phyloP scores from a whole-genome alignment of 2,797 vertebrate species.

The Falco rusticolus region DNA sequence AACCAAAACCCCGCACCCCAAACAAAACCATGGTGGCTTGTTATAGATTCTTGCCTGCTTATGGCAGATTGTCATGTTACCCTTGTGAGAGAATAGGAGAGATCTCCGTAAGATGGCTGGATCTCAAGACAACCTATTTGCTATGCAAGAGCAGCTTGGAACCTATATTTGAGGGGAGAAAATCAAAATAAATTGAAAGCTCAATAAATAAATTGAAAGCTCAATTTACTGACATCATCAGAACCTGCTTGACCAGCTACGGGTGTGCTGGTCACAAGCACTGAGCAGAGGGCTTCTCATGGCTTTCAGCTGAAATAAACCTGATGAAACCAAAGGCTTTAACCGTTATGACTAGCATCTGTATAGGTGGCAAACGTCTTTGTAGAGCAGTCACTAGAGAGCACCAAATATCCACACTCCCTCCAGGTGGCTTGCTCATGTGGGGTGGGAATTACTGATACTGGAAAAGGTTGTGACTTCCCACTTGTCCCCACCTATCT shows the following conservation, averaged over 20 bases:
- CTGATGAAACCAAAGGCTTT: background rate
- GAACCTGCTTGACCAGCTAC: background rate
- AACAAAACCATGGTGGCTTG: background rate
- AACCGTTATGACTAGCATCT: background rate
- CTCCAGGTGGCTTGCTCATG: background rate
- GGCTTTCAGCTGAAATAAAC: background rate
- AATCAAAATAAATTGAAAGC: background rate
- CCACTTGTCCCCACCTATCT: background rate
- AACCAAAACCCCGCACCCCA: too few species aligned
- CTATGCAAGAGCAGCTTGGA: background rate
- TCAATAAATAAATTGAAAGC: background rate
- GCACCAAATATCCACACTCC: conserved; percentile 36
- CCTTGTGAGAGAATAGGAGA: background rate
- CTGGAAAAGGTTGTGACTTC: background rate
- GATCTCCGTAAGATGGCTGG: background rate
- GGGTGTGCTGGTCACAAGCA: background rate
- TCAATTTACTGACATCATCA: background rate
- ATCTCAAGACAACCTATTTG: background rate
- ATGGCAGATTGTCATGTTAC: background rate
- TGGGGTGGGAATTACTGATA: background rate
- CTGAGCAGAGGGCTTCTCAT: background rate
- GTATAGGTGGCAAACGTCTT: background rate
- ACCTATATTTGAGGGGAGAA: background rate
- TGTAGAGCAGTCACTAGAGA: conserved; percentile 44
- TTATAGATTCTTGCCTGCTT: background rate